phyloP scores from a whole-genome alignment of 2,113 vertebrate genomes.

The Centrocercus urophasianus region DNA sequence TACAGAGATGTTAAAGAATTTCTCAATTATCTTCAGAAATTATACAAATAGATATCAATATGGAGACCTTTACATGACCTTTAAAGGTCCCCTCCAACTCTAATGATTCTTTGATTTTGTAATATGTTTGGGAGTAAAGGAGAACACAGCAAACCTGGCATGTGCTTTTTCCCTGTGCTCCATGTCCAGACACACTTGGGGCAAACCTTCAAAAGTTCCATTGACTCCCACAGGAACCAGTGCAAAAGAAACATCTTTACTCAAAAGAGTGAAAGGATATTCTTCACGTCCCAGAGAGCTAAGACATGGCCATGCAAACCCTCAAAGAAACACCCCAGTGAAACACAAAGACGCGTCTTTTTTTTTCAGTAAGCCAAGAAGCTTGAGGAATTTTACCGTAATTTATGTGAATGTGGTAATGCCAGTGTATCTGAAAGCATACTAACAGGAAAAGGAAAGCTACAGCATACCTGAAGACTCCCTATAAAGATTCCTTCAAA shows the following conservation, averaged over 20 bases:
- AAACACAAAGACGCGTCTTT: not conserved
- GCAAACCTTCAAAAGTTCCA: not conserved
- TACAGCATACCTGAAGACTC: not conserved
- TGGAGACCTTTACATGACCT: no score
- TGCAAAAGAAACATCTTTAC: not conserved
- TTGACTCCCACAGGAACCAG: not conserved
- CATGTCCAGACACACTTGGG: not conserved
- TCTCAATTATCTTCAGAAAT: not conserved
- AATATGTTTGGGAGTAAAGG: not conserved
- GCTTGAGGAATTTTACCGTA: not conserved
- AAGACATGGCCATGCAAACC: not conserved
- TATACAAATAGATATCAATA: rapidly evolving
- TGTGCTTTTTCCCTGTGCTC: not conserved
- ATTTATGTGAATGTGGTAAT: not conserved
- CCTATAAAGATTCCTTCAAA: not conserved
- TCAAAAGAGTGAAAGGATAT: not conserved
- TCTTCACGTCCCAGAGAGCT: not conserved
- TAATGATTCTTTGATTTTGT: no score
- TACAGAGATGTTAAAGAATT: not conserved
- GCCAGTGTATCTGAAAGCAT: not conserved
- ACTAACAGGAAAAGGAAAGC: not conserved
- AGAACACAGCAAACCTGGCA: not conserved
- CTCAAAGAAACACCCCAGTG: not conserved
- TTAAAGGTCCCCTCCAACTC: no score
- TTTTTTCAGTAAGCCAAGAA: not conserved